Conservation (phyloP, 1,140 invertebrate genomes). For the Nasonia giraulti region DNA sequence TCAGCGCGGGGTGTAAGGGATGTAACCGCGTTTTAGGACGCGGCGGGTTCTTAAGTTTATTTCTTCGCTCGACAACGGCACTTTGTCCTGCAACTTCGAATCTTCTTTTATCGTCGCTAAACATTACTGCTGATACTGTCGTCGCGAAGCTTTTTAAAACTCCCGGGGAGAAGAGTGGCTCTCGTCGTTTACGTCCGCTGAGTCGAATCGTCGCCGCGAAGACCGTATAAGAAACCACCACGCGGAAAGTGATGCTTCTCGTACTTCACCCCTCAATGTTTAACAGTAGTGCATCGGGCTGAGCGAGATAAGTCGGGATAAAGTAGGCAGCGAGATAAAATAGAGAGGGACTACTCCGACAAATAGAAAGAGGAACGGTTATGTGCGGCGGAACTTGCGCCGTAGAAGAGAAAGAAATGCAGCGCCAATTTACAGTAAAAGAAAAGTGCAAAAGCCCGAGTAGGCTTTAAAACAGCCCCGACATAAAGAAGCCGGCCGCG, state of each 20-base stretch:
- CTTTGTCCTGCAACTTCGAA: conserved; percentile 29
- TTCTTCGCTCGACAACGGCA: conserved; percentile 33
- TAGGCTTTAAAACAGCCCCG: conserved; percentile 55
- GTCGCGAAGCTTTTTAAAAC: conserved; percentile 19
- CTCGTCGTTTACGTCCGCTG: background rate
- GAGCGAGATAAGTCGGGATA: background rate
- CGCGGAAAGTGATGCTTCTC: background rate
- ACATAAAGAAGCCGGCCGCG: conserved; percentile 52
- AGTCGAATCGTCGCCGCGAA: background rate
- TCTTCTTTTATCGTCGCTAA: conserved; percentile 64
- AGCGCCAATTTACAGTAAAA: conserved; percentile 60
- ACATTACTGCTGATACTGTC: conserved; percentile 55
- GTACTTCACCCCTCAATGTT: background rate
- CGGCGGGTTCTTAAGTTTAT: conserved; percentile 47
- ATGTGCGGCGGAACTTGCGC: conserved; percentile 34
- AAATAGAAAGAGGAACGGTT: conserved; percentile 44
- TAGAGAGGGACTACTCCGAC: conserved; percentile 21
- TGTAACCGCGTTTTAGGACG: conserved; percentile 26
- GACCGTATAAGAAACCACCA: background rate
- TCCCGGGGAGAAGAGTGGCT: background rate
- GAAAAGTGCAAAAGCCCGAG: conserved; percentile 45
- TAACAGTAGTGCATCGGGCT: background rate
- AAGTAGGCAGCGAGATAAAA: conserved; percentile 31
- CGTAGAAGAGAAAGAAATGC: conserved; percentile 30
- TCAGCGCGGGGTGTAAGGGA: conserved; percentile 41